These are phyloP conservation scores for Balanococcus diminutus DNA, from an alignment of 2,888 invertebrate genomes.

Conservation along the genomic window DNA sequence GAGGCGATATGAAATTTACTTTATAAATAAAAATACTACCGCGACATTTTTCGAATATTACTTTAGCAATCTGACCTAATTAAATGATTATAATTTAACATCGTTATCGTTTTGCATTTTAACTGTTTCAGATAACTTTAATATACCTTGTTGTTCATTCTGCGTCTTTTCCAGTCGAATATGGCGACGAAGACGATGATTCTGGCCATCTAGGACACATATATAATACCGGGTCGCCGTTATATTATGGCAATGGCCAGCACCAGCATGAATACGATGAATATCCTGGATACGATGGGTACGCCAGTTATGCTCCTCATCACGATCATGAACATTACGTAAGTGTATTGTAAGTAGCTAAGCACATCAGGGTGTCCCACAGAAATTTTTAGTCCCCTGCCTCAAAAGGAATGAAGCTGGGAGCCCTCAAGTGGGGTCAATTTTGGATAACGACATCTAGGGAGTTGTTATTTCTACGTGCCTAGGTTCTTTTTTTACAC, in stretches of 20 bases:
- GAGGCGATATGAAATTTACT: no score
- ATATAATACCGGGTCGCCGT: slow-evolving; percentile 44
- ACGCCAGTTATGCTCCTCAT: slow-evolving; percentile 58
- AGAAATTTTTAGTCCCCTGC: no score
- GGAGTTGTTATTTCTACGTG: no score
- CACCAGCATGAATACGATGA: slow-evolving; percentile 43
- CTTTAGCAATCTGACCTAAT: not conserved
- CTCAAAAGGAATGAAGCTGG: no score
- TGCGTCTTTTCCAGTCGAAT: slow-evolving; percentile 25
- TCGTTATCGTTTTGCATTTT: not conserved
- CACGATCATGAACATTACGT: slow-evolving; percentile 60
- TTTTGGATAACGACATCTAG: no score
- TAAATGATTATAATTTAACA: not conserved
- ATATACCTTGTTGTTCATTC: slow-evolving; percentile 23
- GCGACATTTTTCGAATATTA: not conserved
- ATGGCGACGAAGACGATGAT: slow-evolving; percentile 39
- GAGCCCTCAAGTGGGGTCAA: no score
- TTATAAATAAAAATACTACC: not conserved
- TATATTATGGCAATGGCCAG: slow-evolving; percentile 46
- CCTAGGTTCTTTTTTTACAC: no score
- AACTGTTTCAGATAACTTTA: slow-evolving; percentile 43
- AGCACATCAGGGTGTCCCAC: no score
- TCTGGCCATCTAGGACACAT: slow-evolving; percentile 39
- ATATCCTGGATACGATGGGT: slow-evolving; percentile 50
- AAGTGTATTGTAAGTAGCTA: slow-evolving; percentile 56